Conservation (phyloP, 23 tunicate genomes). For the Diplosoma virens region DNA sequence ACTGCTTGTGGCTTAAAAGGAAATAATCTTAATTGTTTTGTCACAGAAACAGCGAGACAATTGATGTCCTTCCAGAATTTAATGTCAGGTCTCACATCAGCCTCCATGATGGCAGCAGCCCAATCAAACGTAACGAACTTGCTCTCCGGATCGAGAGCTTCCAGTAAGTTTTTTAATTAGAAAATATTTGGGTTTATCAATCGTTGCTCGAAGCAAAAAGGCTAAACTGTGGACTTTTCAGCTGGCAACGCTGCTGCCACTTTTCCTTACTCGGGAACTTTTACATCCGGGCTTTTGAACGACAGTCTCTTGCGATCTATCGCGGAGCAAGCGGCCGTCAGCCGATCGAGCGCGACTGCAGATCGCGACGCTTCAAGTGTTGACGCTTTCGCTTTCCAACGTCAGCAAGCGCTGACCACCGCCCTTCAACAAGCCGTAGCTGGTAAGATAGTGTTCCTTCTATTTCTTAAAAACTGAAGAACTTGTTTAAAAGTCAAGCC, state of each 20-base stretch:
- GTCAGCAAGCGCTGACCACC: constrained; percentile 53
- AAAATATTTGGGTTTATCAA: not conserved
- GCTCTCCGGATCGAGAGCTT: constrained; percentile 50
- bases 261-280: constrained; percentile 40
- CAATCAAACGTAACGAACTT: constrained; percentile 46
- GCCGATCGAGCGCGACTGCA: constrained; percentile 1
- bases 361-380: constrained; percentile 1
- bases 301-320: constrained; percentile 47
- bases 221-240: not conserved
- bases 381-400: constrained; percentile 49
- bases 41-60: constrained; percentile 43
- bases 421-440: constrained; percentile 77
- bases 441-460: constrained; percentile 5
- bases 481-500: not conserved
- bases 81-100: constrained; percentile 69
- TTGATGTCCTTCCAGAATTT: constrained; percentile 64
- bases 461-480: not conserved
- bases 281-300: constrained; percentile 48
- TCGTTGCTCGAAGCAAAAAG: not conserved
- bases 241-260: constrained; percentile 17
- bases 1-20: not conserved
- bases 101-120: constrained; percentile 54
- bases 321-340: constrained; percentile 35
- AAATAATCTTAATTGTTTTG: not conserved
- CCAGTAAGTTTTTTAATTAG: constrained; percentile 34